Evolutionary conservation across 2,797 vertebrate species (phyloP), one percentile per base, ranked within the genome.

Genomic region (Coracias cyanogaster): DNA sequence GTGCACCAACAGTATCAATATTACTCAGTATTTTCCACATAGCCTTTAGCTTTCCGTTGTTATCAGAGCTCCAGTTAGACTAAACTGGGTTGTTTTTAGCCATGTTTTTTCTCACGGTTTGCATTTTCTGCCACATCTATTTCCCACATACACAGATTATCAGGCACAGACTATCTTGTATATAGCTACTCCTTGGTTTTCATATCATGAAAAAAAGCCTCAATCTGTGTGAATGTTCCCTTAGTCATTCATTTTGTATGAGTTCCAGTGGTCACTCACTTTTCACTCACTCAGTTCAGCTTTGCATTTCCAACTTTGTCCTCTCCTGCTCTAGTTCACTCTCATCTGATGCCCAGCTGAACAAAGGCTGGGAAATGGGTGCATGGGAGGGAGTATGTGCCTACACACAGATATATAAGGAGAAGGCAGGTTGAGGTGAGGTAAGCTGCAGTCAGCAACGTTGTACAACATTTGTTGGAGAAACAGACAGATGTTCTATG

Each of bases 371-470:
- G 51, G 31, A 82, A 90, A 74, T 2, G 4, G 5, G 4, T 2
- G 0, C 57, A 21, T 21, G 51, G 85, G 21, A 7, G 20, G 64
- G 2, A 3, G 0, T 49, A 15, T 18, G 15, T 65, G 15, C 57
- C 41, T 81, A 37, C 20, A 37, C 25, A 29, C 10, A 33, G 5
- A 14, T 15, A 7, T 15, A 29, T n/a, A 48, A 66, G 4, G 33
- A 73, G 9, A 29, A 29, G 5, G 55, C 64, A 52, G 25, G 26
- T 8, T 72, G 25, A 61, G 15, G 41, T 77, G 76, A 83, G 58
- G 55, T 60, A 90, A 90, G 74, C 6, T 31, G 10, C 31, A 58
- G 28, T 14, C 61, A 81, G 26, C 82, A 84, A 10, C 21, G 1
- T 21, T 86, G 2, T 15, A 9, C 2, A 37, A 16, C 4, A 26